Base-by-base conservation (phyloP, 2,888 invertebrate species). In the Chymomyza fuscimana region DNA sequence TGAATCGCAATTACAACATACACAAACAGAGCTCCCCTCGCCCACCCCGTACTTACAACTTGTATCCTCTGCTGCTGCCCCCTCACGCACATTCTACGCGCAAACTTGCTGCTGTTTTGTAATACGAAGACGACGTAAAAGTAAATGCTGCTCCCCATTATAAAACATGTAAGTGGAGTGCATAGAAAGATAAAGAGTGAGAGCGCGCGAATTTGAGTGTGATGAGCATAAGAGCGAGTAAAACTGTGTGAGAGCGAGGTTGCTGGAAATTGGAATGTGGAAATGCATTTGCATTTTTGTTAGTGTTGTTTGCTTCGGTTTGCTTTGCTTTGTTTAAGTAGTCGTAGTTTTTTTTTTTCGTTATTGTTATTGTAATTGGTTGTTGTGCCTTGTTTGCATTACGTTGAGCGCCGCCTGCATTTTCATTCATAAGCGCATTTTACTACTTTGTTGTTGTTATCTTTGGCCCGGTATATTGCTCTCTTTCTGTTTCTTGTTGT, bases 1-100 rank as follows among this genome's bases (percentile, higher is more conserved):
- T 83, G 73, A 86, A 86, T 82, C 87, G 88, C 85, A 84, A 84
- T 84, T 88, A 84, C 83, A 84, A 78, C 88, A 83, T 84, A 83
- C 78, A 88, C 81, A 81, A 86, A 87, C 86, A 87, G 80, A 80
- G 82, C 75, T 16, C 54, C 58, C 58, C 58, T 12, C 29, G 15
- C 70, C 54, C 32, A 32, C 32, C 32, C 32, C 9, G 32, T 7
- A 25, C 25, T 25, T 25, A 0, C 25, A 25, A 25, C 2, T 9
- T 32, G 32, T 9, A 32, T 1, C 1, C 7, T 7, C 32, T 32
- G 6, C 7, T 32, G 63, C 67, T 54, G 32, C 29, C 5, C 36
- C n/a, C 7, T 9, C 6, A 22, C 15, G 15, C 60, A 12, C 61
- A 10, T 25, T 25, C 69, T 58, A 46, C 40, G 40, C 40, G 32